Evolutionary conservation across 1,140 invertebrate genomes (phyloP).

Genomic region (Drosophila albomicans): DNA sequence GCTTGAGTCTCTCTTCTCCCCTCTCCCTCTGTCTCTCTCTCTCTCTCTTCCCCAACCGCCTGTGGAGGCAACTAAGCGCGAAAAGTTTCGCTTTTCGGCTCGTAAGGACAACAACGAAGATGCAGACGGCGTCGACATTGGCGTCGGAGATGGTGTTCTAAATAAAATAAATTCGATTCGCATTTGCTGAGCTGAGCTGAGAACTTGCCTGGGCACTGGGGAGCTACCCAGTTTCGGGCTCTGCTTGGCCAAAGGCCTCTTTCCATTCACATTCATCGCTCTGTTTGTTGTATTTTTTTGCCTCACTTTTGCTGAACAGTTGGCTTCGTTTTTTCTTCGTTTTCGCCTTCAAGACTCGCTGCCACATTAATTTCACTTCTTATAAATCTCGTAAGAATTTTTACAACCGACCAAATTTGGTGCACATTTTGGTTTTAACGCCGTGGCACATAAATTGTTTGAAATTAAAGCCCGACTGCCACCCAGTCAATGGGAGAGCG

Average conservation of each 20-base stretch:
- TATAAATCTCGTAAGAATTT: constrained; percentile 69
- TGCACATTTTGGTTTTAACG: constrained; percentile 27
- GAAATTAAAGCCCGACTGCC: constrained; percentile 48
- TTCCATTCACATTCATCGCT: constrained; percentile 41
- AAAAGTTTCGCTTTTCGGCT: constrained; percentile 64
- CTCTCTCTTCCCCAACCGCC: background rate
- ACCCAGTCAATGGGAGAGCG: no score
- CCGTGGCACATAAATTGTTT: constrained; percentile 50
- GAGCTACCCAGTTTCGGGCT: background rate
- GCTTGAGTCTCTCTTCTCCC: constrained; percentile 45
- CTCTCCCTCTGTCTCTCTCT: constrained; percentile 3
- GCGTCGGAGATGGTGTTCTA: constrained; percentile 47
- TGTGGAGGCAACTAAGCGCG: constrained; percentile 48
- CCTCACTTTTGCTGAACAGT: constrained; percentile 40
- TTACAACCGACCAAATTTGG: constrained; percentile 35
- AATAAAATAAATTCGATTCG: constrained; percentile 72
- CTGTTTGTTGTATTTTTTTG: constrained; percentile 12
- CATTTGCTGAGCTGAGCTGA: constrained; percentile 50
- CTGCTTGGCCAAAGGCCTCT: constrained; percentile 25
- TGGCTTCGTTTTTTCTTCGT: constrained; percentile 32
- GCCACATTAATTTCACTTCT: constrained; percentile 80
- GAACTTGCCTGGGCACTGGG: constrained; percentile 21
- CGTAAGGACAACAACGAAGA: constrained; percentile 30
- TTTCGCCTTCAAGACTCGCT: constrained; percentile 51
- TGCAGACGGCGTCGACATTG: background rate